Evolutionary conservation across 2,888 invertebrate genomes (phyloP), one percentile per base, ranked within the genome.

Genomic region (Flabesymbios commensalis): DNA sequence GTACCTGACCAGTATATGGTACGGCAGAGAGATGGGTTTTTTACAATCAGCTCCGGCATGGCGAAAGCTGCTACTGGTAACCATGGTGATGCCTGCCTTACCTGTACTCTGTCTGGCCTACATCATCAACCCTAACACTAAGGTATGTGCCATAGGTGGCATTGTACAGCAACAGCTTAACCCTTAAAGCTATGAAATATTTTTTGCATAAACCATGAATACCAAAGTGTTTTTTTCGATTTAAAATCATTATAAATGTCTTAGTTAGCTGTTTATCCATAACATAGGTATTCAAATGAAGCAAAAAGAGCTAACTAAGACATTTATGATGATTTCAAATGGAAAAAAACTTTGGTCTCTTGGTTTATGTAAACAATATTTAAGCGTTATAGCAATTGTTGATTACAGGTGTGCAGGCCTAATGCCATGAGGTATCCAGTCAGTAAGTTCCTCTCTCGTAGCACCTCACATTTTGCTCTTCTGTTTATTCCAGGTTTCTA

Each of bases 1-100:
- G 83, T 82, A 86, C 48, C 79, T 90, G 68, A 88, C 89, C 69
- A 85, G 86, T 32, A 87, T 87, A 59, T 90, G 90, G 90, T 83
- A 86, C 45, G 89, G 88, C 1, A 84, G 86, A 26, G 88, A 87
- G 84, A 83, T 86, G 79, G 80, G 84, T 61, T 88, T 88, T 86
- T 84, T 85, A 59, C 80, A 83, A 65, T 86, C 85, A 62, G 82
- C 84, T 0, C 72, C 75, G 28, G 67, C 82, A 57, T 65, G 71
- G 47, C 86, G 86, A 75, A 78, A 83, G 51, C 26, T 41, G n/a
- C 24, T 33, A 14, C 33, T 58, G 41, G 28, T 52, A 24, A 19
- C 52, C 28, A 39, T 49, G 5, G 22, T 26, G 7, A 47, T 58
- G 22, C 64, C 65, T 3, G 17, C 48, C 17, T 48, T 68, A 32